phyloP scores from a whole-genome alignment of 2,113 vertebrate genomes.

The Alectura lathami region DNA sequence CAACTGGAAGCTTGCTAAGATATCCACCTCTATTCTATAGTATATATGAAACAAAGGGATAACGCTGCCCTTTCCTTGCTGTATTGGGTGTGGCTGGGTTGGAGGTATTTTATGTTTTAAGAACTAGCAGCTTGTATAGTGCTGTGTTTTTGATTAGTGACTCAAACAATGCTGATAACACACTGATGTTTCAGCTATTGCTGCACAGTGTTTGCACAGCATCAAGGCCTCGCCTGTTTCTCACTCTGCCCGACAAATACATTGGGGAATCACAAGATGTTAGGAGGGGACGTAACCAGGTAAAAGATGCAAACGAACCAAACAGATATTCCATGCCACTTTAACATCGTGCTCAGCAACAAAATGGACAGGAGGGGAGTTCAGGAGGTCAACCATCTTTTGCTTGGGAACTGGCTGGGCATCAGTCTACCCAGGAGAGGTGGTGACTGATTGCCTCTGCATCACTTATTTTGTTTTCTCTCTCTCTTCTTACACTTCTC shows the following conservation, averaged over 20 bases:
- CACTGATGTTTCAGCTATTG: neutral
- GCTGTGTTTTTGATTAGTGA: neutral
- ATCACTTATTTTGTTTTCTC: neutral
- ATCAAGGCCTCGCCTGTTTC: neutral
- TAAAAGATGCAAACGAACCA: neutral
- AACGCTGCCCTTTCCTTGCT: neutral
- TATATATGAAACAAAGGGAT: neutral
- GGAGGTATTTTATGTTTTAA: neutral
- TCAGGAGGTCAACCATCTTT: neutral
- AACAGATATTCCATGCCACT: neutral
- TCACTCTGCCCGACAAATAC: accelerated
- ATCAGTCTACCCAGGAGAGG: neutral
- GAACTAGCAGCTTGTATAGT: neutral
- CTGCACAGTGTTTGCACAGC: neutral
- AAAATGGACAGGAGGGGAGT: neutral
- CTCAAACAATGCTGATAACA: neutral
- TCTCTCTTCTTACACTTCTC: neutral
- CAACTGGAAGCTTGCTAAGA: neutral
- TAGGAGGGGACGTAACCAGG: neutral
- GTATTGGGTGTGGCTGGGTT: neutral
- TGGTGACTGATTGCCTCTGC: neutral
- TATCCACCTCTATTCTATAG: neutral
- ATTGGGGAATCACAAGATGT: neutral
- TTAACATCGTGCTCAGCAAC: neutral
- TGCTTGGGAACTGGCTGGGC: neutral